Base-by-base conservation (phyloP, 2,113 vertebrate genomes). In the Toxotes chatareus region DNA sequence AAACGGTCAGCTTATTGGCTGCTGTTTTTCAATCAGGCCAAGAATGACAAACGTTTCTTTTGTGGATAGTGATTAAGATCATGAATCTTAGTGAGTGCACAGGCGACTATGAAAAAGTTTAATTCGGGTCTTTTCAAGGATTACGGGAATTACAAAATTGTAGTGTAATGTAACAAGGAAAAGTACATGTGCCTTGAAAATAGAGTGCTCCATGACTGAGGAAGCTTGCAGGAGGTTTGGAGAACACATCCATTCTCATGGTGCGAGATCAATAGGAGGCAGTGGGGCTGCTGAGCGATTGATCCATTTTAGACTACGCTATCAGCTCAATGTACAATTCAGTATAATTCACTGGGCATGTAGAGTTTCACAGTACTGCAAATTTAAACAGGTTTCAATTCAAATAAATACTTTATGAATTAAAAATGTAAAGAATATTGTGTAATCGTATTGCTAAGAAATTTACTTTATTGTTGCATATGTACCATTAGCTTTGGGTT, bases 201-300 rank as follows among this genome's bases (percentile, higher is more conserved):
- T 89, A 87, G 90, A 94, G 86, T 78, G 87, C 86, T 91, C 83
- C 66, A 73, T 83, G 84, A 78, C 66, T 79, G 81, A 85, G 78
- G 79, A 87, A 70, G 61, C 66, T 34, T 14, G 46, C 73, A 60
- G 32, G 40, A 82, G 75, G 80, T 80, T 79, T 80, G 83, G 80
- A 87, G 85, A 92, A 90, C 47, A 83, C 89, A 93, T 92, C 86
- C 86, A 91, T 95, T 27, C 93, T 92, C 74, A 23, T 80, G 82
- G 59, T 73, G 76, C 34, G 73, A 79, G 91, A 95, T 95, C 94
- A 89, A 95, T 95, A 92, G 80, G 60, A 89, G 89, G 86, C 86
- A 92, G 83, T 71, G 79, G 32, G 60, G 86, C 82, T 86, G 73
- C 84, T 86, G 80, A 89, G 78, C 51, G 36, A 93, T 92, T 93